These are phyloP conservation scores for Xenopus petersii DNA, from an alignment of 2,797 vertebrate genomes.

Conservation along the genomic window DNA sequence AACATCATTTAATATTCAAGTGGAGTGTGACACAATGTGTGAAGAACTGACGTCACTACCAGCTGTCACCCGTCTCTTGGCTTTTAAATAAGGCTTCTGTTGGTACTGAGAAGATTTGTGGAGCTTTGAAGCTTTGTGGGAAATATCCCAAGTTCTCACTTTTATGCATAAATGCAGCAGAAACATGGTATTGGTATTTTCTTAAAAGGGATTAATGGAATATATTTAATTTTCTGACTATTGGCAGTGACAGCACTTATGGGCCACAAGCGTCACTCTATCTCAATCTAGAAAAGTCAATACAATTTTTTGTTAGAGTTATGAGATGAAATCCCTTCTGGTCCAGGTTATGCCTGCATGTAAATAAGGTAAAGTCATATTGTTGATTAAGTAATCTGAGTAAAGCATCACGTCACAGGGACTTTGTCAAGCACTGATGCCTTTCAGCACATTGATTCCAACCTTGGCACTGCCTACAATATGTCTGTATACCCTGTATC, in stretches of 20 bases:
- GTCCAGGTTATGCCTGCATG: no score
- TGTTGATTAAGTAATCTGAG: no score
- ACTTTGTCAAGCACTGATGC: no score
- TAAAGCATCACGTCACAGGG: no score
- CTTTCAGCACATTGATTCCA: no score
- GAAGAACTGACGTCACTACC: conserved; percentile 37
- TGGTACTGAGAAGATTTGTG: conserved; percentile 32
- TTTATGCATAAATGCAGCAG: conserved; percentile 17
- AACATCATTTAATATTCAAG: conserved; percentile 43
- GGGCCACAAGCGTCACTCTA: conserved; percentile 13
- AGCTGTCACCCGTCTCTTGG: conserved; percentile 45
- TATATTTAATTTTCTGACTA: conserved; percentile 38
- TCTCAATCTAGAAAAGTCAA: no score
- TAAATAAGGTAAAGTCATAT: no score
- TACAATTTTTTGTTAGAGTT: no score
- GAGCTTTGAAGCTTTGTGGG: conserved; percentile 39
- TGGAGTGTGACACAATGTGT: conserved; percentile 46
- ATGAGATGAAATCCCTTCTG: no score
- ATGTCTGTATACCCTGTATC: no score
- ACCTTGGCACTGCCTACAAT: no score
- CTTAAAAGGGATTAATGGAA: conserved; percentile 34
- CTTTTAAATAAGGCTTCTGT: conserved; percentile 41
- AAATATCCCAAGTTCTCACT: conserved; percentile 32
- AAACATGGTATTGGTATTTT: conserved; percentile 38
- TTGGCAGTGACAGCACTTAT: conserved; percentile 34